phyloP scores from a whole-genome alignment of 1,140 invertebrate species.

The Adelges cooleyi region DNA sequence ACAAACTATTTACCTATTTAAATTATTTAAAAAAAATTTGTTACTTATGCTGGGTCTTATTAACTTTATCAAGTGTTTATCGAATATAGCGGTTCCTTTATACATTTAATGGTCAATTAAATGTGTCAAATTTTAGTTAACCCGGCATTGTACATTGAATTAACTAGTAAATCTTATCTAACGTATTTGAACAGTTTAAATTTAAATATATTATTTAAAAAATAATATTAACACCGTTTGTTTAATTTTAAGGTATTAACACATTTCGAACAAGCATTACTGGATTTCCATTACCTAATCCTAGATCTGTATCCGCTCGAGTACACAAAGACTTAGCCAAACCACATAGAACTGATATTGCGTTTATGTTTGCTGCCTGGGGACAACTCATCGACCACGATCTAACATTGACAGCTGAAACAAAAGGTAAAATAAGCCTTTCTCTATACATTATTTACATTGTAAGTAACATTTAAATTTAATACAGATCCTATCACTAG shows the following conservation, averaged over 20 bases:
- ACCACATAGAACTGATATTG: conserved; percentile 42
- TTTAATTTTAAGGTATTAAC: conserved; percentile 32
- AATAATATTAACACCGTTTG: not conserved
- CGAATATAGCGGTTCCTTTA: too few species aligned
- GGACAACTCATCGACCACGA: conserved; percentile 48
- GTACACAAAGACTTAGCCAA: conserved; percentile 41
- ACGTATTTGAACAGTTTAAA: too few species aligned
- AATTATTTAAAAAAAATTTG: too few species aligned
- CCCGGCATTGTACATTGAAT: too few species aligned
- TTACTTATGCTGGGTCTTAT: too few species aligned
- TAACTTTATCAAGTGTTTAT: too few species aligned
- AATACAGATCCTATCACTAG: conserved; percentile 37
- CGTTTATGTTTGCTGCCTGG: conserved; percentile 43
- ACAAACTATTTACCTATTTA: too few species aligned
- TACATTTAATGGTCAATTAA: too few species aligned
- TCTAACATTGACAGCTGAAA: conserved; percentile 44
- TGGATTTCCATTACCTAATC: conserved; percentile 40
- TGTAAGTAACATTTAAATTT: not conserved
- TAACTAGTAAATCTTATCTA: too few species aligned
- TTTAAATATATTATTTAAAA: too few species aligned
- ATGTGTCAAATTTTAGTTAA: too few species aligned
- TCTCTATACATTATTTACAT: not conserved
- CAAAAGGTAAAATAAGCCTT: conserved; percentile 38
- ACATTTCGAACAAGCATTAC: conserved; percentile 34
- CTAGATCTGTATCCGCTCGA: conserved; percentile 40